phyloP scores from a whole-genome alignment of 2,888 invertebrate genomes.

The Glyphotaelius pellucidus region DNA sequence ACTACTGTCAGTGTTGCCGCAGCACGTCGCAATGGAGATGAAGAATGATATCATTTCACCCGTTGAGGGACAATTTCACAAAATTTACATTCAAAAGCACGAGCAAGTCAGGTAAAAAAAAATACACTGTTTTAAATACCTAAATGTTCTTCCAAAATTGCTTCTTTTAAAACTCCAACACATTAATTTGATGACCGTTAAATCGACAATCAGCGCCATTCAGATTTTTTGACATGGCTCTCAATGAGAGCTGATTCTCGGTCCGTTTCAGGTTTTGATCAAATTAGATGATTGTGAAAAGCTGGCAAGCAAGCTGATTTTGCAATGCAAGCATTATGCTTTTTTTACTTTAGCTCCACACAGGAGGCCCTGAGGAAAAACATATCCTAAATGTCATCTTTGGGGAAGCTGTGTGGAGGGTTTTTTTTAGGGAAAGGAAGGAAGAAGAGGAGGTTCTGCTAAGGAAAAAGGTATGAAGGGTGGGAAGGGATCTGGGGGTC shows the following conservation, averaged over 20 bases:
- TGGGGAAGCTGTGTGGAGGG: too few relatives aligned
- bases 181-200: background rate
- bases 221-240: background rate
- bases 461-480: too few relatives aligned
- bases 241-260: background rate
- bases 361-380: too few relatives aligned
- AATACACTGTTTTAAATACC: background rate
- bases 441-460: too few relatives aligned
- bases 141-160: background rate
- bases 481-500: too few relatives aligned
- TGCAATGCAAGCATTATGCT: too few relatives aligned
- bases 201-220: background rate
- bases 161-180: background rate
- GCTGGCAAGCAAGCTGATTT: background rate
- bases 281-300: too few relatives aligned
- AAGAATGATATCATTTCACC: slow-evolving; percentile 94
- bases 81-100: slow-evolving; percentile 95
- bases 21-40: slow-evolving; percentile 96
- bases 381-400: too few relatives aligned
- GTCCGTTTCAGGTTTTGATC: background rate
- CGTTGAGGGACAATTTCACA: slow-evolving; percentile 94
- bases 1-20: slow-evolving; percentile 91
- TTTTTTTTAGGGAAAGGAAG: too few relatives aligned
- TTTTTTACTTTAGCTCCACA: too few relatives aligned
- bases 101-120: slow-evolving; percentile 91